These are phyloP conservation scores for Mizuhopecten yessoensis DNA, from an alignment of 1,140 invertebrate species.

Conservation along the genomic window DNA sequence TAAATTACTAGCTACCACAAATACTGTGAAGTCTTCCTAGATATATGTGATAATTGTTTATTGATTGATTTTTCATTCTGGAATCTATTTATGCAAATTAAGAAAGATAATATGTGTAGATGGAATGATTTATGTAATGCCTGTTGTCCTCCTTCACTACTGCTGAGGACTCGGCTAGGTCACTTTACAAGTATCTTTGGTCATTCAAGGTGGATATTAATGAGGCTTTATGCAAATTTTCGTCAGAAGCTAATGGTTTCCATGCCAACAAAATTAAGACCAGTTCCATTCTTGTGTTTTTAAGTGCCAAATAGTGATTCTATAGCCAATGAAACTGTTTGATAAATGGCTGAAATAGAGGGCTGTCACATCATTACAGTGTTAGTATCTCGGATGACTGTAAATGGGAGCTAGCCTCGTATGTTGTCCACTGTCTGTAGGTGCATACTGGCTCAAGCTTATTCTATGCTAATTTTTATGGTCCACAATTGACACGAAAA, in stretches of 20 bases:
- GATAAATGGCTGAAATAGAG: neutral
- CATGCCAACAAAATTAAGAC: conserved; percentile 38
- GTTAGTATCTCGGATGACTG: neutral
- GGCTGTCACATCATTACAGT: neutral
- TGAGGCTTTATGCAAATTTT: conserved; percentile 11
- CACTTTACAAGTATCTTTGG: neutral
- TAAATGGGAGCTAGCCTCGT: too few species aligned
- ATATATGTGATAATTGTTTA: too few species aligned
- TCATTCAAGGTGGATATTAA: conserved; percentile 30
- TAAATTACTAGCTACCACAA: too few species aligned
- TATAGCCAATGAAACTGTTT: conserved; percentile 34
- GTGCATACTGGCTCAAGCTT: neutral
- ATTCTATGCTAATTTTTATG: conserved; percentile 7
- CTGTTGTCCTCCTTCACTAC: neutral
- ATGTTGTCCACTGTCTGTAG: neutral
- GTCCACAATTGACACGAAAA: conserved; percentile 6
- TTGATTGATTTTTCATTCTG: too few species aligned
- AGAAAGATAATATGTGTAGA: neutral
- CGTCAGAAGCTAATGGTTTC: neutral
- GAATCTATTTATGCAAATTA: too few species aligned
- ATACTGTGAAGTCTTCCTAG: too few species aligned
- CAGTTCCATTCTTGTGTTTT: conserved; percentile 19
- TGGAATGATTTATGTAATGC: neutral
- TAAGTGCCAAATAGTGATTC: neutral
- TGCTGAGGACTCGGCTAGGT: neutral